Evolutionary conservation across 2,797 vertebrate species (phyloP), one percentile per base, ranked within the genome.

Genomic region (Enteromius fasciolatus): DNA sequence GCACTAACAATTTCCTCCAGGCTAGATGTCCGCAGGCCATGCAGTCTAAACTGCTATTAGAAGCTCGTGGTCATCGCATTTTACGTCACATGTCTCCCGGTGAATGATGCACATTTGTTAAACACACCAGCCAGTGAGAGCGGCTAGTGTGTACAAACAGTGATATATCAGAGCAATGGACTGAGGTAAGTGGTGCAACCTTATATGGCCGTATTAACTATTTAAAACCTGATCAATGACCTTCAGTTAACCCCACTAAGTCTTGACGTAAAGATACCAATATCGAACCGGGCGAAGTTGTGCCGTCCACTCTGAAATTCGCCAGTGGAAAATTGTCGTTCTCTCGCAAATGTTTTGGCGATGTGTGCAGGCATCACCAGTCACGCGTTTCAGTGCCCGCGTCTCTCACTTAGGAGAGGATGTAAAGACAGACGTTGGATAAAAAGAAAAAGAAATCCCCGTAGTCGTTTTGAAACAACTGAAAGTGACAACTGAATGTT

Each of bases 151-250:
- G 67, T 74, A 83, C 88, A 87, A 86, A 86, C 81, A 88, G 83
- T 88, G 89, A 85, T 91, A 87, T 90, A 88, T 84, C 85, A 84
- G 67, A 81, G 86, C 86, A 86, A 86, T 82, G 86, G 83, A 85
- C 84, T 84, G 85, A 86, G 86, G 85, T 76, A 87, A 87, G 85
- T 84, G 74, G 79, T 87, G 89, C 77, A 91, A 87, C 72, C 86
- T 81, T 84, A 84, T 85, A 88, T 88, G 75, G 68, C 81, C 84
- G 83, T 67, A 90, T 93, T 91, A 89, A 92, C 89, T 91, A 92
- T 92, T 91, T 89, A 93, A 89, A 89, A 84, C 20, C 76, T 67
- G 91, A 91, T 92, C 90, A 84, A 90, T 91, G 89, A 83, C 85
- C 88, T 82, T 86, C 87, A 84, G 84, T 89, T 87, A 90, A 92